These are phyloP conservation scores for Hyla sarda DNA, from an alignment of 2,113 vertebrate species.

Conservation along the genomic window DNA sequence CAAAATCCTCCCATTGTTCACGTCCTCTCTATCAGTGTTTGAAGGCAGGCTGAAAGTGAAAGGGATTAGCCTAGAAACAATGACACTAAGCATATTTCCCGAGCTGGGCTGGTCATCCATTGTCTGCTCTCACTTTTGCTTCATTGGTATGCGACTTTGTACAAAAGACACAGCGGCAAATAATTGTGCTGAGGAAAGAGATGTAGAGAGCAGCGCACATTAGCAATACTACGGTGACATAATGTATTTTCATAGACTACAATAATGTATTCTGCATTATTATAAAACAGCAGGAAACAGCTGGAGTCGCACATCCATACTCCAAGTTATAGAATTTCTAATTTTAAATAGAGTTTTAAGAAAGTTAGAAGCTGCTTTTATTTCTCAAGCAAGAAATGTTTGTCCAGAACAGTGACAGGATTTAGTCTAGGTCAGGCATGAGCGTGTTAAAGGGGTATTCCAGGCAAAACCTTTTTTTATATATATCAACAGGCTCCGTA, in stretches of 20 bases:
- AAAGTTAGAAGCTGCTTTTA: conserved; percentile 14
- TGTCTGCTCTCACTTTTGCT: conserved; percentile 19
- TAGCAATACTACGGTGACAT: conserved; percentile 16
- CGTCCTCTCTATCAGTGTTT: conserved; percentile 13
- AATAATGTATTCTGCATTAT: conserved; percentile 36
- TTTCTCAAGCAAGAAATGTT: background rate
- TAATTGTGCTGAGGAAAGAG: conserved; percentile 22
- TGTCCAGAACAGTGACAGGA: background rate
- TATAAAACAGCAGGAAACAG: conserved; percentile 11
- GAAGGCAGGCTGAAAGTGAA: conserved; percentile 15
- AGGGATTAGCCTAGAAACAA: conserved; percentile 53
- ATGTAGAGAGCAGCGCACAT: conserved; percentile 19
- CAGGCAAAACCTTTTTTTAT: no score
- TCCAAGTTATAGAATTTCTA: conserved; percentile 1
- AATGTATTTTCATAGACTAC: conserved; percentile 6
- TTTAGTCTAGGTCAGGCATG: background rate
- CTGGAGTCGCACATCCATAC: conserved; percentile 1
- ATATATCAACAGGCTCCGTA: no score
- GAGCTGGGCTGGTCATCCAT: conserved; percentile 32
- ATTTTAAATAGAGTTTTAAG: conserved; percentile 33
- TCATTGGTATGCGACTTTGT: conserved; percentile 35
- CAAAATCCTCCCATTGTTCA: conserved; percentile 38
- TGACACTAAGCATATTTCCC: conserved; percentile 30
- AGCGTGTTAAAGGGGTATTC: no score
- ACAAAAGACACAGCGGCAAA: conserved; percentile 37